Conservation (phyloP, 2,113 vertebrate species). For the Motacilla alba region DNA sequence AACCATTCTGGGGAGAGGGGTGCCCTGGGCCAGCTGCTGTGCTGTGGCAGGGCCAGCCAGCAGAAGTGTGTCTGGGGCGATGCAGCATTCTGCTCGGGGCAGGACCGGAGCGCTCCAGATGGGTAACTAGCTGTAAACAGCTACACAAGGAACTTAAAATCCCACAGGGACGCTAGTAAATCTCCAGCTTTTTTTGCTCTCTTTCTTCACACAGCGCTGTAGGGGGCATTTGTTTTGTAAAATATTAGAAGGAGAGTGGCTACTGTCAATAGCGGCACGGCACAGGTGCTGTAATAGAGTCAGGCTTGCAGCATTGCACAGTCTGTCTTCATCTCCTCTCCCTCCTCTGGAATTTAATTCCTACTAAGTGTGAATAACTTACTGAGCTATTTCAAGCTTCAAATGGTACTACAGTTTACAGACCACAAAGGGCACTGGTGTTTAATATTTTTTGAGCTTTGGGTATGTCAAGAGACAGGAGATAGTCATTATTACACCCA, state of each 20-base stretch:
- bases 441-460: background rate
- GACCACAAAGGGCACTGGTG: background rate
- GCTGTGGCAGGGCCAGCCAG: background rate
- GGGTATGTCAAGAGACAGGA: background rate
- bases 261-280: background rate
- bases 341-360: background rate
- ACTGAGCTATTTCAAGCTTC: background rate
- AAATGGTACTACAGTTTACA: background rate
- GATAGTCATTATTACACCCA: background rate
- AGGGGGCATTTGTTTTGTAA: background rate
- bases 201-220: fast-evolving
- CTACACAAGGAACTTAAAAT: background rate
- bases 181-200: background rate
- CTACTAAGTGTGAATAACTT: background rate
- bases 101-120: fast-evolving
- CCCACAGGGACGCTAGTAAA: background rate
- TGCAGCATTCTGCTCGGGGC: background rate
- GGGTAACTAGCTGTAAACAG: background rate
- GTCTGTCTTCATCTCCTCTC: background rate
- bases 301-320: background rate
- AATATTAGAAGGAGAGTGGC: background rate
- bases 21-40: background rate
- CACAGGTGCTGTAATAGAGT: background rate
- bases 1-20: fast-evolving
- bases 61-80: background rate